phyloP scores from a whole-genome alignment of 2,888 invertebrate species.

The Dynastes hyllus region DNA sequence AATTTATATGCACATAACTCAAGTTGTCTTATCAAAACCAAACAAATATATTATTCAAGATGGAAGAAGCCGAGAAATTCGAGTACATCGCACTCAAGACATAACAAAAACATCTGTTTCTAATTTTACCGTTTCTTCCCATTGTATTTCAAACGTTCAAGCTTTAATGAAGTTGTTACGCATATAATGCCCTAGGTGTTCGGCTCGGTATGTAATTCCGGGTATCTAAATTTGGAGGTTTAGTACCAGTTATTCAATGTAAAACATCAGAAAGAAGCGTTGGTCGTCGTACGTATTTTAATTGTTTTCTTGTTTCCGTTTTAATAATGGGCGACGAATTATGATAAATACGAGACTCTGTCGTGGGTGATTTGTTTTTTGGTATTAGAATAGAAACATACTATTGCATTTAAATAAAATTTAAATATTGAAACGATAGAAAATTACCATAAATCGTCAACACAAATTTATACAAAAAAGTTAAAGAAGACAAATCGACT shows the following conservation, averaged over 20 bases:
- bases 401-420: not conserved
- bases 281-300: slow-evolving; percentile 16
- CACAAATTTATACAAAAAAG: no score
- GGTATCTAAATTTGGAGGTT: slow-evolving; percentile 11
- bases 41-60: not conserved
- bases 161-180: slow-evolving; percentile 42
- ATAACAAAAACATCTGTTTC: slow-evolving; percentile 34
- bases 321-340: slow-evolving; percentile 32
- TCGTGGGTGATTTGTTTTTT: not conserved
- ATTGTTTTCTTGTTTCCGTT: slow-evolving; percentile 35
- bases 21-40: no score
- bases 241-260: slow-evolving; percentile 19
- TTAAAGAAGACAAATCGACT: no score
- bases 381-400: not conserved
- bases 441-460: no score
- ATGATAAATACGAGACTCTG: slow-evolving; percentile 8
- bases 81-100: slow-evolving; percentile 4
- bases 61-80: slow-evolving; percentile 4
- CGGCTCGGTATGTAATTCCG: slow-evolving; percentile 4
- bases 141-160: slow-evolving; percentile 23
- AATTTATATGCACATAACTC: no score
- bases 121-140: slow-evolving; percentile 36
- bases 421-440: no score
- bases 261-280: slow-evolving; percentile 26
- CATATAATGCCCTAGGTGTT: slow-evolving; percentile 26